Evolutionary conservation across 1,140 invertebrate species (phyloP), one percentile per base, ranked within the genome.

Genomic region (Brachionus rubens): DNA sequence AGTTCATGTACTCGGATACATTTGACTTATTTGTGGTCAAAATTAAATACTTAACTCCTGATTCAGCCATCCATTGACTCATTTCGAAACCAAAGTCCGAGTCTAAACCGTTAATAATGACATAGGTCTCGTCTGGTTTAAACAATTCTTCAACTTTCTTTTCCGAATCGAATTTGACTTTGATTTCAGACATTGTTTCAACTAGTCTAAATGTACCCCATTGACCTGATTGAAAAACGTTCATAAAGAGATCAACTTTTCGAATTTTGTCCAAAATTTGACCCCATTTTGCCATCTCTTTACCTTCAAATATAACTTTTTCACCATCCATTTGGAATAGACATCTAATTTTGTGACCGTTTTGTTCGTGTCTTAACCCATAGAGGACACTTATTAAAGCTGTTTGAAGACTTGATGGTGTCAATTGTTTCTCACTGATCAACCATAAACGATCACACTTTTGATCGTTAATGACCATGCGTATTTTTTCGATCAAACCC

Each of bases 121-220:
- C 33, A 65, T 65, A 65, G 7, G 59, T 65, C 16, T 65, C 36
- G 24, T 65, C 41, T 65, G 26, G 59, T 43, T 26, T 65, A 24
- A 65, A 65, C 14, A 65, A 24, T 10, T 65, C 36, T 10, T 65
- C n/a, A n/a, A n/a, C 24, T 26, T 65, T 65, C 21, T 26, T n/a
- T 12, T 65, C 54, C 12, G 14, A 16, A 7, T 36, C 54, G 9
- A 36, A 36, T 36, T 14, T 16, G 33, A 16, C 28, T 7, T n/a
- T 21, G 16, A 36, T 6, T 40, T 59, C 54, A 26, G 19, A 28
- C 6, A 16, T 10, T 10, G 12, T 21, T 24, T 43, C 33, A 28
- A 19, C 10, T 28, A 65, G 24, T 41, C 19, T 65, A 5, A 65
- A 36, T 19, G 36, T 43, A 0, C 59, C 59, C 59, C 59, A 65